Base-by-base conservation (phyloP, 92 coral and sea anemone species). In the Phenganax subtilis region DNA sequence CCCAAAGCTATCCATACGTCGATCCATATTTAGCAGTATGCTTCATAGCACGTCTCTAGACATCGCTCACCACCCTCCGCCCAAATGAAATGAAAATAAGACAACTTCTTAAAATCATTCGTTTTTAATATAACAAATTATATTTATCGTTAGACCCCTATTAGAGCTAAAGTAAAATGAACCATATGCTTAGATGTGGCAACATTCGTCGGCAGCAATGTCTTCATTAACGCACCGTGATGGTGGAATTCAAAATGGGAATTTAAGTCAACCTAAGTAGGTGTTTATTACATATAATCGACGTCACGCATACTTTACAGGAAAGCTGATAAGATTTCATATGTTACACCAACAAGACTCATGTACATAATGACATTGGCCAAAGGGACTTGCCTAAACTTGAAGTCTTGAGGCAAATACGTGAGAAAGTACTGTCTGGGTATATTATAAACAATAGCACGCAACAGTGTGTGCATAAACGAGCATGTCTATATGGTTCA, bases 31-130 rank as follows among this genome's bases (percentile, higher is more conserved):
- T 14, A 61, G 29, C 16, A 61, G 25, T 64, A n/a, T 62, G 70
- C 70, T 64, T 12, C 27, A 64, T 37, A 8, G 70, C 70, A 64
- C 52, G 47, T 20, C 12, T 68, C 73, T 0, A 30, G 53, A 7
- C 53, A 68, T 68, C 73, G 0, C 54, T 68, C 73, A 37, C 47
- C 73, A 68, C 73, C 29, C 70, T n/a, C 70, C 47, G 37, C 31
- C 47, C 2, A 37, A 5, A 64, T 17, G 70, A 6, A 28, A 64
- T n/a, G 37, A 9, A 64, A 64, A n/a, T 17, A 25, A 59, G 17
- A 59, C 17, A 20, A 68, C 52, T 6, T 37, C 1, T 9, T 12
- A 14, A 68, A 68, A 10, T 8, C 47, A 68, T 68, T 68, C 16
- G 29, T 37, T 10, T 68, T 68, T 30, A 3, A 37, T 10, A 64